These are phyloP conservation scores for Buceros bicornis DNA, from an alignment of 2,797 vertebrate genomes.

Conservation along the genomic window DNA sequence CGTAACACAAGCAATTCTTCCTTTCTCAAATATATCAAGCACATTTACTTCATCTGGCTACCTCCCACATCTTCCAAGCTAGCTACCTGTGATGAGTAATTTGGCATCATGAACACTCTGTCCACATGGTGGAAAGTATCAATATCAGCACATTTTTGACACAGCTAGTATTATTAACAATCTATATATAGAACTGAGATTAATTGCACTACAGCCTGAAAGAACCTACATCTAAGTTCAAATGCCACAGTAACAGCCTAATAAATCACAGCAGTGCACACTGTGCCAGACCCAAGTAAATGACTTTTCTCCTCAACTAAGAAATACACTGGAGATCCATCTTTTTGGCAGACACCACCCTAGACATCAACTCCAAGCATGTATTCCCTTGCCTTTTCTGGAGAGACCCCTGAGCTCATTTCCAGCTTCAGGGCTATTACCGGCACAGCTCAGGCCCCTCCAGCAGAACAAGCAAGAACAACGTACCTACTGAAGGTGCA, in stretches of 20 bases:
- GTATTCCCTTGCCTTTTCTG: not conserved
- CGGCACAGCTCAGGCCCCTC: too few relatives aligned
- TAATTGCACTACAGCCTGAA: not conserved
- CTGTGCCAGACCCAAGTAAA: not conserved
- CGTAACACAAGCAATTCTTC: not conserved
- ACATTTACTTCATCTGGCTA: not conserved
- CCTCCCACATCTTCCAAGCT: not conserved
- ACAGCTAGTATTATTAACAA: not conserved
- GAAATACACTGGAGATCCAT: not conserved
- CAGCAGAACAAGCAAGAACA: not conserved
- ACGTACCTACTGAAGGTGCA: accelerated
- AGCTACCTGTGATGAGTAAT: not conserved
- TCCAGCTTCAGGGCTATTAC: not conserved
- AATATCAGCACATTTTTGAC: not conserved
- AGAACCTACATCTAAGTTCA: not conserved
- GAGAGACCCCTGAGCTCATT: not conserved
- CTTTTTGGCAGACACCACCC: not conserved
- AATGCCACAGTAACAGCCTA: not conserved
- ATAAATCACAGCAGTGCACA: not conserved
- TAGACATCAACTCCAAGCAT: not conserved
- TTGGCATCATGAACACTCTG: not conserved
- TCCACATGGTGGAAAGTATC: not conserved
- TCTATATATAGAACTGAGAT: not conserved
- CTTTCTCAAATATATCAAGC: not conserved
- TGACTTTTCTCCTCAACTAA: not conserved